phyloP scores from a whole-genome alignment of 2,797 vertebrate species.

The Acipenser oxyrinchus region DNA sequence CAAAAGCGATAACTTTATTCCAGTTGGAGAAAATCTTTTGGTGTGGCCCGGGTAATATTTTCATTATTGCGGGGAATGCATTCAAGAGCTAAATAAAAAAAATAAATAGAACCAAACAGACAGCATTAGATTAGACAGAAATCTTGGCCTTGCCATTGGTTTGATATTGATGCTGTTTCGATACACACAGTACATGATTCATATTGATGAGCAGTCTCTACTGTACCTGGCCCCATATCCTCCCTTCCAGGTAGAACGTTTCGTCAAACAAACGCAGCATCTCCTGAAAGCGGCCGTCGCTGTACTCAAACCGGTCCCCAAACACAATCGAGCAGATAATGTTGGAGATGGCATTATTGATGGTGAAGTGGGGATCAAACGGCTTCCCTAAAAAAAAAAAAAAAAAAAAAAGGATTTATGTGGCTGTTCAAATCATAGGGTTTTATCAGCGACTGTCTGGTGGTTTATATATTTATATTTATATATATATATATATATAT shows the following conservation, averaged over 20 bases:
- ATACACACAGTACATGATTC: too few species aligned
- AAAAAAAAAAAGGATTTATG: not conserved
- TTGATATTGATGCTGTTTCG: too few species aligned
- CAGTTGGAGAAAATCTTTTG: conserved; percentile 32
- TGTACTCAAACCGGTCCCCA: conserved; percentile 21
- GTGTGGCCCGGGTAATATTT: conserved; percentile 56
- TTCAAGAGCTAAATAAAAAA: conserved; percentile 36
- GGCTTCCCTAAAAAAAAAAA: conserved; percentile 12
- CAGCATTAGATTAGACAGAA: not conserved
- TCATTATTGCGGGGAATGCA: conserved; percentile 48
- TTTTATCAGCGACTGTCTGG: too few species aligned
- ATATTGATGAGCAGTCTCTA: not conserved
- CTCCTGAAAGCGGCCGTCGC: not conserved
- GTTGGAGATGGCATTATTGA: conserved; percentile 24
- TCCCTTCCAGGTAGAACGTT: not conserved
- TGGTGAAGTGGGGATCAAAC: conserved; percentile 15
- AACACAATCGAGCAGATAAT: conserved; percentile 29
- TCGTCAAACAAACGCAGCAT: rapidly evolving
- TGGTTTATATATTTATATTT: too few species aligned
- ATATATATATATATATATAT: too few species aligned
- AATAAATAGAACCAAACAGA: not conserved
- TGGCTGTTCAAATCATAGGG: too few species aligned
- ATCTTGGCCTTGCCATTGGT: too few species aligned
- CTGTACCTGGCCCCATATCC: not conserved
- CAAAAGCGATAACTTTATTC: conserved; percentile 29